phyloP scores from a whole-genome alignment of 2,888 invertebrate species.

The Drosophila recens region DNA sequence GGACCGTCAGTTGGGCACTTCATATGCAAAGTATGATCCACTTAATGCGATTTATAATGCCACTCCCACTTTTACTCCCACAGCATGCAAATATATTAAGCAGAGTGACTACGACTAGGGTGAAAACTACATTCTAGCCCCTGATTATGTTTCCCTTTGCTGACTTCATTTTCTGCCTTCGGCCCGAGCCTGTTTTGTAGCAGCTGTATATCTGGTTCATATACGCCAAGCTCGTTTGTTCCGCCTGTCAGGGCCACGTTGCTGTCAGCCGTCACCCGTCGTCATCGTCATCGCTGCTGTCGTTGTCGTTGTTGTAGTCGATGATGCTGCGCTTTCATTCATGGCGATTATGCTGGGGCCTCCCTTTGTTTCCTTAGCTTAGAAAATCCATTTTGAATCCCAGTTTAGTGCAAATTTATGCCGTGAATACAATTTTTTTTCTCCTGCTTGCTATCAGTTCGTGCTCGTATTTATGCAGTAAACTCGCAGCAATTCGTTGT shows the following conservation, averaged over 20 bases:
- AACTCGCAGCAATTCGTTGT: conserved; percentile 51
- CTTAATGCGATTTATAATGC: conserved; percentile 81
- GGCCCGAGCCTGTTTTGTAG: conserved; percentile 21
- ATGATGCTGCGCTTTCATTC: conserved; percentile 80
- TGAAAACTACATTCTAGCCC: conserved; percentile 37
- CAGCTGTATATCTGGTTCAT: conserved; percentile 54
- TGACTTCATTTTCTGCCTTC: not conserved
- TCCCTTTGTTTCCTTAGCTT: conserved; percentile 75
- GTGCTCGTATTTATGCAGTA: conserved; percentile 51
- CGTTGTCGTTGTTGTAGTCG: conserved; percentile 50
- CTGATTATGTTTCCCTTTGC: not conserved
- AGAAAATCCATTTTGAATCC: conserved; percentile 78
- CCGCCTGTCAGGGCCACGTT: conserved; percentile 70
- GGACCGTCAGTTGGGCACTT: conserved; percentile 57
- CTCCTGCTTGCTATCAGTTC: too few relatives aligned
- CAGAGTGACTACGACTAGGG: conserved; percentile 41
- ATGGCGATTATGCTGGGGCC: conserved; percentile 71
- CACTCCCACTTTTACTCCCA: conserved; percentile 23
- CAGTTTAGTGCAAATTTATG: conserved; percentile 82
- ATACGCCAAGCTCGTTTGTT: conserved; percentile 72
- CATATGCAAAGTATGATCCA: conserved; percentile 83
- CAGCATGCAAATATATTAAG: conserved; percentile 66
- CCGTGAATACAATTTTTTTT: conserved; percentile 44
- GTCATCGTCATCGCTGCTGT: conserved; percentile 46
- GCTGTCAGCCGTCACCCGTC: conserved; percentile 62